Evolutionary conservation across 2,888 invertebrate genomes (phyloP).

Genomic region (Nephrotoma flavescens): DNA sequence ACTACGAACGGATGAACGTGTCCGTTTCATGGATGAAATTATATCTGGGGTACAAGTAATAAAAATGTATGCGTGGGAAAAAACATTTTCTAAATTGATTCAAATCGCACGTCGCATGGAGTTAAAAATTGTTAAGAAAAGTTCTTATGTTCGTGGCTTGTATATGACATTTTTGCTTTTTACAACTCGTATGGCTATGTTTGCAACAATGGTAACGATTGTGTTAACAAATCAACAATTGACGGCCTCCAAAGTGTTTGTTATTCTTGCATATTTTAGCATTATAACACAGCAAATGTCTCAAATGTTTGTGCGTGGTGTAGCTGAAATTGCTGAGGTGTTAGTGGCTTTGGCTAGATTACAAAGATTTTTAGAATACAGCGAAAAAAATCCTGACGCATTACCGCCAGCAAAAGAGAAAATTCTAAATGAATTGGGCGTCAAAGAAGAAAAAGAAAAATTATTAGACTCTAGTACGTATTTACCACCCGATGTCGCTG

Average conservation of each 20-base stretch:
- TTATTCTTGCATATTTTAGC: conserved; percentile 39
- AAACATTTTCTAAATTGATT: conserved; percentile 64
- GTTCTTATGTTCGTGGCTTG: conserved; percentile 47
- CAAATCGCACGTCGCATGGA: conserved; percentile 50
- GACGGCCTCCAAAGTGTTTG: conserved; percentile 56
- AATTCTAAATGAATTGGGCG: conserved; percentile 9
- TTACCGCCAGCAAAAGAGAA: conserved; percentile 7
- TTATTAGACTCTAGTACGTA: conserved; percentile 15
- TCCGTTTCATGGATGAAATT: conserved; percentile 63
- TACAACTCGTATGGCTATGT: conserved; percentile 65
- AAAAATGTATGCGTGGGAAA: conserved; percentile 90
- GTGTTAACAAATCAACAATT: conserved; percentile 47
- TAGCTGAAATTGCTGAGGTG: conserved; percentile 68
- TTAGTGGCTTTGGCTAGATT: conserved; percentile 59
- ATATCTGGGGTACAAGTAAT: conserved; percentile 58
- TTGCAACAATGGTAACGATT: conserved; percentile 56
- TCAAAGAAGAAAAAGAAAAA: conserved; percentile 4
- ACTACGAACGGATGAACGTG: conserved; percentile 52
- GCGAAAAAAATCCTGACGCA: conserved; percentile 19
- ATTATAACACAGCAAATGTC: conserved; percentile 40
- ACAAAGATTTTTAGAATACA: conserved; percentile 30
- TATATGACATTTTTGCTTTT: conserved; percentile 66
- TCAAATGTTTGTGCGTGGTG: conserved; percentile 45
- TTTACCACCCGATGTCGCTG: conserved; percentile 15
- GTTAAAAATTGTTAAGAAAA: conserved; percentile 41